Evolutionary conservation across 2,797 vertebrate genomes (phyloP).

Genomic region (Macroramphosus scolopax): DNA sequence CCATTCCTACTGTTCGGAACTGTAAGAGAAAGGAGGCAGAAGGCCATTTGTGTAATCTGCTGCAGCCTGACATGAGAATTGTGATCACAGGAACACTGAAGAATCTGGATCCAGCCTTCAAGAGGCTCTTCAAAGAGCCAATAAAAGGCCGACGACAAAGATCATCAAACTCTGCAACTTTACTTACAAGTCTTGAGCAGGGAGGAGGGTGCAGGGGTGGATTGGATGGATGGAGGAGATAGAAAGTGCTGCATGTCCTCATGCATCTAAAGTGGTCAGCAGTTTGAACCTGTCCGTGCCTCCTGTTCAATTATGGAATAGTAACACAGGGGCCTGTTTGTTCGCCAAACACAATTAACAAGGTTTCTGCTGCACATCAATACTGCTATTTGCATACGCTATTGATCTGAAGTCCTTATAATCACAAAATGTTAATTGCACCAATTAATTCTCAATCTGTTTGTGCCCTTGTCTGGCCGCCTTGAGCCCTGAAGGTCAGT

Average conservation of each 20-base stretch:
- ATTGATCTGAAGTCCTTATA: constrained; percentile 97
- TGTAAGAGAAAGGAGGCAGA: constrained; percentile 62
- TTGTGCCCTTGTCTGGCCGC: constrained; percentile 85
- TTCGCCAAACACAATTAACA: constrained; percentile 84
- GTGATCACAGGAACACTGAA: constrained; percentile 66
- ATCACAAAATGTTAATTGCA: constrained; percentile 98
- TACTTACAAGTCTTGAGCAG: constrained; percentile 57
- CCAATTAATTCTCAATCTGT: constrained; percentile 99
- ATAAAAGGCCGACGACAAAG: constrained; percentile 61
- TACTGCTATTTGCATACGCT: constrained; percentile 90
- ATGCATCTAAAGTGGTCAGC: constrained; percentile 77
- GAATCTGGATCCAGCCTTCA: constrained; percentile 60
- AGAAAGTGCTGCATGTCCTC: constrained; percentile 54
- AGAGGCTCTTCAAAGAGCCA: constrained; percentile 66
- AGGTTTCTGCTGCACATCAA: constrained; percentile 85
- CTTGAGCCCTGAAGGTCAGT: constrained; percentile 90
- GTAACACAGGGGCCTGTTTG: constrained; percentile 73
- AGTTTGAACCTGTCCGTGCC: constrained; percentile 77
- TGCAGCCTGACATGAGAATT: constrained; percentile 55
- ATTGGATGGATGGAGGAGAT: constrained; percentile 34
- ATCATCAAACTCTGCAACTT: constrained; percentile 75
- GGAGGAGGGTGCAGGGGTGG: constrained; percentile 47
- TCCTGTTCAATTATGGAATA: constrained; percentile 85
- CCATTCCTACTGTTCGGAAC: constrained; percentile 60
- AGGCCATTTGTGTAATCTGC: constrained; percentile 69